These are phyloP conservation scores for Paguma larvata DNA, from an alignment of 2,797 vertebrate genomes.

Conservation along the genomic window DNA sequence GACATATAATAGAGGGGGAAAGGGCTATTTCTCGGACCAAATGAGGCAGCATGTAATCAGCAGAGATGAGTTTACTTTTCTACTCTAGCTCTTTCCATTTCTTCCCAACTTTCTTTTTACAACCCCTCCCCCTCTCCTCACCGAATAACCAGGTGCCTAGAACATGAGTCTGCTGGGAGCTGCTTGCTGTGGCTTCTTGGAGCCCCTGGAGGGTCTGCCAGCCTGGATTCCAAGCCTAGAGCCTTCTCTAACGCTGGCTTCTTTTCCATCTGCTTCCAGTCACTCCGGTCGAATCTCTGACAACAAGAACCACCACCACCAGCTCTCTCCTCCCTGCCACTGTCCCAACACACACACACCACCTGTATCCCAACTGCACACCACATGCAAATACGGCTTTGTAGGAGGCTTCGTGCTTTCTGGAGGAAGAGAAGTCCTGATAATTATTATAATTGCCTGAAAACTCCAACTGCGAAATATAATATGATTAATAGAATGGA, in stretches of 20 bases:
- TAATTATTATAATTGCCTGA: slow-evolving; percentile 75
- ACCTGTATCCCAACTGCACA: neutral
- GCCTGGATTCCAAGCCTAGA: neutral
- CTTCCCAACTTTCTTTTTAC: neutral
- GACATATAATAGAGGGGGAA: slow-evolving; percentile 64
- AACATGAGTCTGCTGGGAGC: neutral
- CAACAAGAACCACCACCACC: neutral
- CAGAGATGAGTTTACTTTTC: slow-evolving; percentile 50
- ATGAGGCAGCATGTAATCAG: slow-evolving; percentile 52
- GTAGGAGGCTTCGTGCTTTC: slow-evolving; percentile 16
- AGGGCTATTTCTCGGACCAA: slow-evolving; percentile 59
- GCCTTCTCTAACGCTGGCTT: neutral
- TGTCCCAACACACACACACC: neutral
- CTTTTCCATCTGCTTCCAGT: neutral
- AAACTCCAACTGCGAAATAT: slow-evolving; percentile 75
- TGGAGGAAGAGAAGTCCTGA: slow-evolving; percentile 59
- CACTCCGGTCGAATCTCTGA: neutral
- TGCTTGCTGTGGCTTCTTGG: neutral
- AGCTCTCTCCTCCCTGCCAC: neutral
- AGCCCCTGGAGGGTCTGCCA: neutral
- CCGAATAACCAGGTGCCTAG: neutral
- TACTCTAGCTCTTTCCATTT: no score
- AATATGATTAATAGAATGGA: slow-evolving; percentile 77
- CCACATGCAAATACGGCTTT: neutral
- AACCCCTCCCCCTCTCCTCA: no score